Evolutionary conservation across 2,113 vertebrate species (phyloP).

Genomic region (Edolisoma coerulescens): DNA sequence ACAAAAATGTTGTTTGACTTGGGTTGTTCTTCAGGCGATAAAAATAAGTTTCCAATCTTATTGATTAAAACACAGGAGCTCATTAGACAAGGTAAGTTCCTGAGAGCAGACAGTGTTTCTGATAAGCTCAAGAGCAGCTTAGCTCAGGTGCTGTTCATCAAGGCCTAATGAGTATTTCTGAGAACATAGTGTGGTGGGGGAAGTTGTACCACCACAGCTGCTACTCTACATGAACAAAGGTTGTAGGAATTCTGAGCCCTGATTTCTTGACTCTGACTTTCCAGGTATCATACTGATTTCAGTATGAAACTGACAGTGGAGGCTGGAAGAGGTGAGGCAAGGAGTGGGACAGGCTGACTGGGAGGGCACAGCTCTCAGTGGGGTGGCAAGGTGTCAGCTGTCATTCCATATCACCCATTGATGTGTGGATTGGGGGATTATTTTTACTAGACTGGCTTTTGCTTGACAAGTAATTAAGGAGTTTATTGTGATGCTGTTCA

Average conservation of each 20-base stretch:
- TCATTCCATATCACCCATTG: not conserved
- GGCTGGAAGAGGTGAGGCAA: not conserved
- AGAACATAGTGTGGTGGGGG: rapidly evolving
- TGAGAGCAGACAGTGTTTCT: not conserved
- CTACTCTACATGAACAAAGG: not conserved
- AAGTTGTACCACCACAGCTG: not conserved
- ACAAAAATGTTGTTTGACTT: not conserved
- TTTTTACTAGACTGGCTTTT: not conserved
- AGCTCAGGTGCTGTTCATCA: not conserved
- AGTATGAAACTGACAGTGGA: rapidly evolving
- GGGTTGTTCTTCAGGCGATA: not conserved
- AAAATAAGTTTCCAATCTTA: not conserved
- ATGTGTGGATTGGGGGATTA: not conserved
- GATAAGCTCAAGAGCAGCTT: not conserved
- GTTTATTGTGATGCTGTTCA: not conserved
- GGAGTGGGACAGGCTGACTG: not conserved
- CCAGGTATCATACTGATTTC: not conserved
- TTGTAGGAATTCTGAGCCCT: not conserved
- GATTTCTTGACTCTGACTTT: not conserved
- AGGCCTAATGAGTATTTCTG: not conserved
- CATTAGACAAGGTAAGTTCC: not conserved
- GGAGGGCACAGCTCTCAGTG: not conserved
- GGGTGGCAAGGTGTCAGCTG: not conserved
- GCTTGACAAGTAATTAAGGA: not conserved
- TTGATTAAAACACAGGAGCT: not conserved